Evolutionary conservation across 2,888 invertebrate genomes (phyloP).

Genomic region (Thyatira batis): DNA sequence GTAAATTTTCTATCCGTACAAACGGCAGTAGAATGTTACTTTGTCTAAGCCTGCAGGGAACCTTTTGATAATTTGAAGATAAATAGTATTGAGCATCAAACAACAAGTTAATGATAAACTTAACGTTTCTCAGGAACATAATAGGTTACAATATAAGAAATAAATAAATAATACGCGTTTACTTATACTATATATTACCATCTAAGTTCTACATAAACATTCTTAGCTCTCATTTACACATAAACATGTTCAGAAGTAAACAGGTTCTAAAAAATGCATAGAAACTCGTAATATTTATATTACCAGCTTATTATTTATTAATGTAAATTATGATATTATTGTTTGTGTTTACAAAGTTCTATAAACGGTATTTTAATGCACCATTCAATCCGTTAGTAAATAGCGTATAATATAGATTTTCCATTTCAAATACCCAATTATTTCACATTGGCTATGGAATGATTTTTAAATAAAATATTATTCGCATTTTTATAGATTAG

Average conservation of each 20-base stretch:
- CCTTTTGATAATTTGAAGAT: too few species aligned
- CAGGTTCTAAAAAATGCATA: neutral
- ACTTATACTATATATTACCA: too few species aligned
- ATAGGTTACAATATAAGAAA: too few species aligned
- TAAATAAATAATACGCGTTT: too few species aligned
- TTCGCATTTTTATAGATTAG: too few species aligned
- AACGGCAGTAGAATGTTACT: too few species aligned
- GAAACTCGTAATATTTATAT: neutral
- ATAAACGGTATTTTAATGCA: neutral
- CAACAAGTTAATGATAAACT: too few species aligned
- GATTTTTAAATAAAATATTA: neutral
- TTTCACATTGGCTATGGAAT: neutral
- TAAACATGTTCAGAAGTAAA: neutral
- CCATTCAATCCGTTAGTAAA: neutral
- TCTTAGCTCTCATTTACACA: neutral
- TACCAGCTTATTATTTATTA: too few species aligned
- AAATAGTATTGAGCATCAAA: too few species aligned
- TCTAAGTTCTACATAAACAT: neutral
- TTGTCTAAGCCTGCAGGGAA: too few species aligned
- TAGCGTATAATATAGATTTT: neutral
- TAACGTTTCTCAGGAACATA: too few species aligned
- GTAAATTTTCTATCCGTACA: too few species aligned
- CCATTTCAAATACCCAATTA: neutral
- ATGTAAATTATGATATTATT: neutral
- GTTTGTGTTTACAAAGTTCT: neutral